Evolutionary conservation across 2,888 invertebrate genomes (phyloP).

Genomic region (Trachelus tabidus): DNA sequence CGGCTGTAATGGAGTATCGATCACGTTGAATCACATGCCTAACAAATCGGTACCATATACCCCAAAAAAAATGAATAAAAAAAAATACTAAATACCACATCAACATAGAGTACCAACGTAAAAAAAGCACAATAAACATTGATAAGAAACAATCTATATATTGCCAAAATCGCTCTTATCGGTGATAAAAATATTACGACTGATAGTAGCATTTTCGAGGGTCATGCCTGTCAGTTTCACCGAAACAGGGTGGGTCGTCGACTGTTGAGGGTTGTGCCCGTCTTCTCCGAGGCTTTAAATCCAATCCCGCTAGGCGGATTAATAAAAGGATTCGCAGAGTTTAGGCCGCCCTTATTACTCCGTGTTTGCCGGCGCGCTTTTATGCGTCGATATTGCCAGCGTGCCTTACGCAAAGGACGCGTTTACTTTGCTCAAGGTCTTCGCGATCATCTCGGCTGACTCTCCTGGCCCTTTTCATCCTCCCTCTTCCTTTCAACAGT

Average conservation of each 20-base stretch:
- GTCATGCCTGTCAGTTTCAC: neutral
- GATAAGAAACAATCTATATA: too few species aligned
- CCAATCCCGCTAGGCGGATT: slow-evolving; percentile 62
- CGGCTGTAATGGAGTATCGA: neutral
- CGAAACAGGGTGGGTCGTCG: neutral
- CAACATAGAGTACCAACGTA: too few species aligned
- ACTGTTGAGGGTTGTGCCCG: neutral
- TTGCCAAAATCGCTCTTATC: neutral
- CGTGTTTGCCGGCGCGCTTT: slow-evolving; percentile 37
- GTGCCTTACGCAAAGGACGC: slow-evolving; percentile 24
- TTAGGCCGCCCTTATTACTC: slow-evolving; percentile 62
- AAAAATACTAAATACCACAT: neutral
- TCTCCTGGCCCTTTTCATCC: neutral
- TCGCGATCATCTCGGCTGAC: neutral
- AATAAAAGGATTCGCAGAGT: slow-evolving; percentile 64
- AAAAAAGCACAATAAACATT: too few species aligned
- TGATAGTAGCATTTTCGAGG: neutral
- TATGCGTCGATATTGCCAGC: slow-evolving; percentile 53
- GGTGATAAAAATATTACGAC: neutral
- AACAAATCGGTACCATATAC: neutral
- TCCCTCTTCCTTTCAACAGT: neutral
- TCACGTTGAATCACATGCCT: neutral
- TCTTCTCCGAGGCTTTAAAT: slow-evolving; percentile 49
- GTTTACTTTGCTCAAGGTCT: slow-evolving; percentile 18
- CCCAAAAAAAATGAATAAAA: neutral